Base-by-base conservation (phyloP, 2,113 vertebrate species). In the Pelvicachromis taeniatus region DNA sequence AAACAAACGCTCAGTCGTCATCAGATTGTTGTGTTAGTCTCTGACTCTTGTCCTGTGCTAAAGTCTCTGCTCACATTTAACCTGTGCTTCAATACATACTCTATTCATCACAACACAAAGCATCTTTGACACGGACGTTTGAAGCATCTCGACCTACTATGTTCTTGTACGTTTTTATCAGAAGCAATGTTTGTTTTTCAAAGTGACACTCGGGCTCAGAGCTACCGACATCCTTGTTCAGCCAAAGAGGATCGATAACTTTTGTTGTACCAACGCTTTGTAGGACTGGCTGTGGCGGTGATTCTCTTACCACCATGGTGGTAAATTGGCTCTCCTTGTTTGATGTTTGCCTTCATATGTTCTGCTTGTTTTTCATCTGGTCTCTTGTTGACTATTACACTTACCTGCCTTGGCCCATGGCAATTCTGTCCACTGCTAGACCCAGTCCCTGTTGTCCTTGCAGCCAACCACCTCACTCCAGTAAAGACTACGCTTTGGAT, bases 361-460 rank as follows among this genome's bases (percentile, higher is more conserved):
- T 70, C 63, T 70, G 63, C 63, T 45, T 23, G 13, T 3, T 45
- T 45, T 26, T 70, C 61, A 38, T 38, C 63, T 23, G 63, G 61
- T 40, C 61, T 65, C 61, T 65, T 4, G 11, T 21, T 9, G 35
- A 40, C 61, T 65, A 65, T 40, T 7, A 1, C 40, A 65, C 61
- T 65, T 65, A 65, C 35, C 61, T 40, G 35, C 61, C 35, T 65
- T 65, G 35, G 23, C 61, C 61, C 35, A 23, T 23, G 61, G 61
- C 11, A 65, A 12, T 65, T 40, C 38, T 45, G 21, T 70, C 45
- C 63, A 70, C 63, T 70, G 38, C 61, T 65, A 23, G 17, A 63
- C 59, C 31, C 17, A 35, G 19, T 13, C 11, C 33, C 21, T 38
- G 19, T 65, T 21, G 6, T 40, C 38, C 61, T 65, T 40, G 33